Conservation (phyloP, 1,140 invertebrate species). For the Aphelenchoides fujianensis region DNA sequence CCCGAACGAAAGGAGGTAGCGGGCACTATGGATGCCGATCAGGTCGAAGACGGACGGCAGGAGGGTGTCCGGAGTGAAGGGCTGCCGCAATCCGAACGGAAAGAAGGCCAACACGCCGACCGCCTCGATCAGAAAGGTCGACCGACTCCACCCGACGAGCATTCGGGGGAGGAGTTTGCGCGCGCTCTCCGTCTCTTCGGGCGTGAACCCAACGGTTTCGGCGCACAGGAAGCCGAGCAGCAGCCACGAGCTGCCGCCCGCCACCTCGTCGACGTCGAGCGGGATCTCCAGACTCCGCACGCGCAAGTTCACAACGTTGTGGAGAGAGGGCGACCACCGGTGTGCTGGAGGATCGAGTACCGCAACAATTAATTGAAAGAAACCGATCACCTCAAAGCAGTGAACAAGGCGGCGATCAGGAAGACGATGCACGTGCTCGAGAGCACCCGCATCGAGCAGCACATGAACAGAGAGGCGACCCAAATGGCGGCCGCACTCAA, state of each 20-base stretch:
- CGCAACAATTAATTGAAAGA: no score
- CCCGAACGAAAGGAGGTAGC: slow-evolving; percentile 35
- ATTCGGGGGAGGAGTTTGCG: slow-evolving; percentile 25
- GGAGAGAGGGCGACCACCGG: slow-evolving; percentile 40
- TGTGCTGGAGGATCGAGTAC: slow-evolving; percentile 28
- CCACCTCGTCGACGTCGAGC: slow-evolving; percentile 25
- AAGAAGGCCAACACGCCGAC: slow-evolving; percentile 33
- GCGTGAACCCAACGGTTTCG: slow-evolving; percentile 30
- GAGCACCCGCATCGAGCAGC: slow-evolving; percentile 33
- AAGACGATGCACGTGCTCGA: slow-evolving; percentile 31
- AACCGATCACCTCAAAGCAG: slow-evolving; percentile 2
- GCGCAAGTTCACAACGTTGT: slow-evolving; percentile 29
- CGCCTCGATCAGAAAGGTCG: slow-evolving; percentile 20
- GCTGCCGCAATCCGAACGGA: slow-evolving; percentile 20
- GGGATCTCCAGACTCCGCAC: slow-evolving; percentile 27
- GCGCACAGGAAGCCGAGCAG: slow-evolving; percentile 28
- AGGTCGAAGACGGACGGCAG: slow-evolving; percentile 33
- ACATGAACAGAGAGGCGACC: slow-evolving; percentile 24
- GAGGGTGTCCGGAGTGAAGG: slow-evolving; percentile 18
- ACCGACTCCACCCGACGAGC: slow-evolving; percentile 3
- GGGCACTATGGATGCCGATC: slow-evolving; percentile 39
- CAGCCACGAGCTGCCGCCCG: slow-evolving; percentile 8
- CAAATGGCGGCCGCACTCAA: slow-evolving; percentile 5
- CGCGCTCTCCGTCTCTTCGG: slow-evolving; percentile 33
- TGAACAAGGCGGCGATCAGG: slow-evolving; percentile 38